phyloP scores from a whole-genome alignment of 2,888 invertebrate genomes.

The Leptogaster cylindrica region DNA sequence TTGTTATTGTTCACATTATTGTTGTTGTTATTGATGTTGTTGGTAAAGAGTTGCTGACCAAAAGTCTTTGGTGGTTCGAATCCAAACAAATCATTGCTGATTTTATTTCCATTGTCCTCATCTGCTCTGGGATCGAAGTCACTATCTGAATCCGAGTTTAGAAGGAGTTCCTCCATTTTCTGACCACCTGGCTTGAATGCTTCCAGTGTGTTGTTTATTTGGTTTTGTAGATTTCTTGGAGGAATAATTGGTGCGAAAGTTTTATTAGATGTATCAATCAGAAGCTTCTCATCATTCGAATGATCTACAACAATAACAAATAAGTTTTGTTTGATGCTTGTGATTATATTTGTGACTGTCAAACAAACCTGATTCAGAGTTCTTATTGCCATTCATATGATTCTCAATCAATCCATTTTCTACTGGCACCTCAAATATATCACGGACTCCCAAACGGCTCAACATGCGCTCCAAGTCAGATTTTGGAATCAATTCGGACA shows the following conservation, averaged over 20 bases:
- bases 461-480: constrained; percentile 62
- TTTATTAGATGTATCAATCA: constrained; percentile 59
- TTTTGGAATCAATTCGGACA: constrained; percentile 62
- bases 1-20: constrained; percentile 54
- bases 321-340: no score
- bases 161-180: constrained; percentile 76
- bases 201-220: constrained; percentile 67
- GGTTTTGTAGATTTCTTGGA: constrained; percentile 60
- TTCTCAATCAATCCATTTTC: constrained; percentile 45
- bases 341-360: constrained; percentile 1
- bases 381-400: constrained; percentile 56
- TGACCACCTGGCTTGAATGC: constrained; percentile 71
- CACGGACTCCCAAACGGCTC: constrained; percentile 66
- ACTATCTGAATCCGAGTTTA: constrained; percentile 81
- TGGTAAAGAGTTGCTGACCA: constrained; percentile 63
- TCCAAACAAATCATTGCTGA: constrained; percentile 60
- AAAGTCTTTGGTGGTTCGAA: constrained; percentile 61
- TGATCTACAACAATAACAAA: constrained; percentile 53
- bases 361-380: constrained; percentile 57
- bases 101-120: constrained; percentile 64
- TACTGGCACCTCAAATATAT: constrained; percentile 63
- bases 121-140: constrained; percentile 90
- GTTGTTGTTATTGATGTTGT: constrained; percentile 57
- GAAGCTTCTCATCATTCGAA: constrained; percentile 57
- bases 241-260: constrained; percentile 61